Conservation (phyloP, 2,113 vertebrate species). For the Nyctereutes procyonoides region DNA sequence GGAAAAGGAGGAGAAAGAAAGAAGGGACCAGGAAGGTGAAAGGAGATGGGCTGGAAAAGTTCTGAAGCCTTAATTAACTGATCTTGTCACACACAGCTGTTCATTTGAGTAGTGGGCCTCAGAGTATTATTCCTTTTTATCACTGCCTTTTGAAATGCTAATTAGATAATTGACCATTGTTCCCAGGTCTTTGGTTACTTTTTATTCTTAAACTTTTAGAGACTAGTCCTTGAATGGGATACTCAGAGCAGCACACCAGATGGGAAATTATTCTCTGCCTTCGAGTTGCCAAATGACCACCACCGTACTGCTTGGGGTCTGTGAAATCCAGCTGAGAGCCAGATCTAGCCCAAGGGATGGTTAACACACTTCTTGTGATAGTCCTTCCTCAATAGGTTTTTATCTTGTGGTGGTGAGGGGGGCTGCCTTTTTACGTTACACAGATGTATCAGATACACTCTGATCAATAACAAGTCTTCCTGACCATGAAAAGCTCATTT, state of each 20-base stretch:
- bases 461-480: constrained; percentile 27
- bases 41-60: constrained; percentile 61
- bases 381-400: not conserved
- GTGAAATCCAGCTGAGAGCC: constrained; percentile 47
- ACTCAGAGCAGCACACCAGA: constrained; percentile 65
- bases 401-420: constrained; percentile 3
- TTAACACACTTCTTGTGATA: not conserved
- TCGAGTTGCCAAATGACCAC: constrained; percentile 59
- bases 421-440: constrained; percentile 2
- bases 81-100: constrained; percentile 81
- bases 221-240: constrained; percentile 72
- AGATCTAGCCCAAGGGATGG: constrained; percentile 8
- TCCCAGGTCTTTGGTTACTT: constrained; percentile 78
- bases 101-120: constrained; percentile 79
- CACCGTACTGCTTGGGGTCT: not conserved
- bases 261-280: constrained; percentile 76
- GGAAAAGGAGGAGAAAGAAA: constrained; percentile 4
- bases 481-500: not conserved
- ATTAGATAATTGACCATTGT: constrained; percentile 83
- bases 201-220: constrained; percentile 81
- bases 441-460: constrained; percentile 7
- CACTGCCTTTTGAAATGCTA: constrained; percentile 82
- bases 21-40: constrained; percentile 44
- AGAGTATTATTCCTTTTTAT: constrained; percentile 79
- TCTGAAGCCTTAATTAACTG: constrained; percentile 79